Percentiles rank a stretch among this genome's conserved stretches.
phyloP scores from a whole-genome alignment of 1,140 invertebrate species.

The Magallana ariakensis region DNA sequence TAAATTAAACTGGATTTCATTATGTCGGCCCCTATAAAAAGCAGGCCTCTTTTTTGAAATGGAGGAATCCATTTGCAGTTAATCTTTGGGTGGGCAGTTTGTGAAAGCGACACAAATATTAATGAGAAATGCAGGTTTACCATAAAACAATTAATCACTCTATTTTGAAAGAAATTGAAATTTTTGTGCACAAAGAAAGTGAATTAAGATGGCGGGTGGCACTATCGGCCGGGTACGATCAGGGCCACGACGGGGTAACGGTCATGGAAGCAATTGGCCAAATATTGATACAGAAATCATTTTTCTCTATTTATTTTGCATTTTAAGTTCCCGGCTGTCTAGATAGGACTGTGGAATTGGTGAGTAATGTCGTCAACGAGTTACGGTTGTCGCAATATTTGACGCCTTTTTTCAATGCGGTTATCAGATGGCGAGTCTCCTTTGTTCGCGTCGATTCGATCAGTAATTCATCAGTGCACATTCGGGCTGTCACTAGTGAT shows the following conservation, averaged over 20 bases:
- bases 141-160: not conserved
- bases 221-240: not conserved
- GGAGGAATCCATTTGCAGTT: not conserved
- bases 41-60: not conserved
- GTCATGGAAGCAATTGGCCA: not conserved
- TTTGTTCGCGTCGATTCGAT: constrained; percentile 3
- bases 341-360: not conserved
- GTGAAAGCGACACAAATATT: constrained; percentile 14
- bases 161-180: constrained; percentile 37
- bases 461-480: not conserved
- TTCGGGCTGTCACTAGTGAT: too few species aligned
- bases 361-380: not conserved
- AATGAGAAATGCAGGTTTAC: constrained; percentile 24
- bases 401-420: constrained; percentile 27
- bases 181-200: constrained; percentile 25
- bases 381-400: not conserved
- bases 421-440: not conserved
- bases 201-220: not conserved
- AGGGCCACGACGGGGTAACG: not conserved
- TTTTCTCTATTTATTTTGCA: constrained; percentile 27
- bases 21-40: not conserved
- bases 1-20: not conserved
- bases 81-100: not conserved
- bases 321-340: not conserved
- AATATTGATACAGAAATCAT: constrained; percentile 21